phyloP scores from a whole-genome alignment of 2,113 vertebrate species.

The Mus spicilegus region DNA sequence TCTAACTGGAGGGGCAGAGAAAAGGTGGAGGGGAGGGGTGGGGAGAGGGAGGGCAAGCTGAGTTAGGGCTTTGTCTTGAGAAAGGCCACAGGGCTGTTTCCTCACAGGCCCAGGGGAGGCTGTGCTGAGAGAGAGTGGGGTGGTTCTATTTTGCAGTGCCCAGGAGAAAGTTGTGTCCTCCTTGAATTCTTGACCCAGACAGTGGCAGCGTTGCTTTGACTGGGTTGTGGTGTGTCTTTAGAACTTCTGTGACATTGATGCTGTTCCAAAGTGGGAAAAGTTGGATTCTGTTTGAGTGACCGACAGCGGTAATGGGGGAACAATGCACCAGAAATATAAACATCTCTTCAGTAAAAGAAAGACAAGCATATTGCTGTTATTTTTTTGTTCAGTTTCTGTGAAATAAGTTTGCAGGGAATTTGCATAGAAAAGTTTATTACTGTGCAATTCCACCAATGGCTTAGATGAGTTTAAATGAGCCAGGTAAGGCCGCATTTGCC shows the following conservation, averaged over 20 bases:
- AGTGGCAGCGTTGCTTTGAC: background rate
- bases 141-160: background rate
- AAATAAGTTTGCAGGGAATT: constrained; percentile 38
- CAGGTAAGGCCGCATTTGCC: background rate
- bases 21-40: background rate
- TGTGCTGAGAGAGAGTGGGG: no score
- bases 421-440: constrained; percentile 32
- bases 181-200: background rate
- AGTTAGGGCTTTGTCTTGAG: background rate
- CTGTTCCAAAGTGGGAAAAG: background rate
- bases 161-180: background rate
- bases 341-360: background rate
- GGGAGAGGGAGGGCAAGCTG: no score
- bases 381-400: constrained; percentile 45
- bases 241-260: background rate
- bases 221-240: background rate
- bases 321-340: background rate
- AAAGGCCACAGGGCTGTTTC: background rate
- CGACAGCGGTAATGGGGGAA: background rate
- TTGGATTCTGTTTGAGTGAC: background rate
- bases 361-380: background rate
- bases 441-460: background rate
- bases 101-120: no score
- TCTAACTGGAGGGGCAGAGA: constrained; percentile 7
- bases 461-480: background rate